A percentile compares a stretch with the other conserved stretches of the same genome.
Conservation (phyloP, 1,140 invertebrate species). For the Meloidogyne chitwoodi region DNA sequence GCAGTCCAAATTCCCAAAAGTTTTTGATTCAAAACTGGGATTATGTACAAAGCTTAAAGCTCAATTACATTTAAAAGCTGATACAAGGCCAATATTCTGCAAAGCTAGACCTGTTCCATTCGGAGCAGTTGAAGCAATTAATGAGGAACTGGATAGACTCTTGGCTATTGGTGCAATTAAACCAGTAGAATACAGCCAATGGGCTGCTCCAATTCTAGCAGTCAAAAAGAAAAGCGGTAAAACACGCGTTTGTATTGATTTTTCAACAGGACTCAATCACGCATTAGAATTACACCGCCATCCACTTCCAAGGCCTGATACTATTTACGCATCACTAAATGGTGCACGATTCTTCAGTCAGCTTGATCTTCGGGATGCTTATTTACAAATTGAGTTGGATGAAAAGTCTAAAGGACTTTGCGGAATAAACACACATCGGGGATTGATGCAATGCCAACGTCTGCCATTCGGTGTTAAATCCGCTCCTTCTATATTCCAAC, state of each 20-base stretch:
- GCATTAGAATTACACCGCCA: conserved; percentile 28
- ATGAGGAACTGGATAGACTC: conserved; percentile 47
- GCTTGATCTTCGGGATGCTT: conserved; percentile 46
- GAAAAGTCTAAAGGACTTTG: conserved; percentile 26
- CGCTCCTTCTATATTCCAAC: conserved; percentile 63
- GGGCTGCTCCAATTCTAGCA: conserved; percentile 51
- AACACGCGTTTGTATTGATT: conserved; percentile 5
- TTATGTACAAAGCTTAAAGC: conserved; percentile 23
- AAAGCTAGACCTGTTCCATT: conserved; percentile 47
- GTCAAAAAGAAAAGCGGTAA: conserved; percentile 6
- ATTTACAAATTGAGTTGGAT: too few species aligned
- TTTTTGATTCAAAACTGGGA: conserved; percentile 5
- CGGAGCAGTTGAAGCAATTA: conserved; percentile 41
- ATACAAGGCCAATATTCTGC: conserved; percentile 22
- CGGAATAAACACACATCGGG: conserved; percentile 21
- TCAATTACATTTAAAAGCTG: conserved; percentile 15
- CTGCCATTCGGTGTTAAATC: conserved; percentile 63
- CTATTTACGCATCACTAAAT: conserved; percentile 44
- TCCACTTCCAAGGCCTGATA: conserved; percentile 52
- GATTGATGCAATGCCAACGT: conserved; percentile 59
- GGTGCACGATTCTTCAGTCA: conserved; percentile 50
- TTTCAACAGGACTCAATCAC: conserved; percentile 48
- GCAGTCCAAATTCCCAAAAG: conserved; percentile 2
- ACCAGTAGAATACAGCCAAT: conserved; percentile 55
- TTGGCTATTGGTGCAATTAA: conserved; percentile 35